Percentiles rank a stretch among this genome's conserved stretches.
phyloP scores from a whole-genome alignment of 2,888 invertebrate species.

The Aphodius sticticus region DNA sequence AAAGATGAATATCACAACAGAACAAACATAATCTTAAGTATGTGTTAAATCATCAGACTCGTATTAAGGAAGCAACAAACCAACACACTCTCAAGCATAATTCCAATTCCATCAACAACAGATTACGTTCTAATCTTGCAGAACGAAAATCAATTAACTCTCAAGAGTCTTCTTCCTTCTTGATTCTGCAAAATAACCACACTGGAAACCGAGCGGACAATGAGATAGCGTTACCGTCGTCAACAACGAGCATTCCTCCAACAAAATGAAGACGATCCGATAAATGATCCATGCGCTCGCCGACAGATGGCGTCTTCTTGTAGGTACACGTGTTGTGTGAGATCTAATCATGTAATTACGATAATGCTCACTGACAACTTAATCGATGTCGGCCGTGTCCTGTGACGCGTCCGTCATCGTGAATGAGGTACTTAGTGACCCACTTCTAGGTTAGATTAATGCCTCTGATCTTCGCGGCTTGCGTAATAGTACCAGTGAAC shows the following conservation, averaged over 20 bases:
- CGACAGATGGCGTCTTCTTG: neutral
- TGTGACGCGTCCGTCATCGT: neutral
- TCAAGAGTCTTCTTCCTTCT: neutral
- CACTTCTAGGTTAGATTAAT: neutral
- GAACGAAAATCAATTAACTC: too few species aligned
- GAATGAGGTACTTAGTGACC: neutral
- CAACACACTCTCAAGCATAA: too few species aligned
- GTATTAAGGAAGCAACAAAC: too few species aligned
- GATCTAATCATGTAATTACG: slow-evolving; percentile 4
- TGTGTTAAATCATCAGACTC: too few species aligned
- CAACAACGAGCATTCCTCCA: neutral
- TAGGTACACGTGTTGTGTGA: neutral
- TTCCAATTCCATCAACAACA: too few species aligned
- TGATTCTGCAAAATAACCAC: neutral
- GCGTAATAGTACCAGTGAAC: neutral
- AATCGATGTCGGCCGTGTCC: neutral
- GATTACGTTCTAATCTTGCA: too few species aligned
- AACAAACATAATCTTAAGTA: too few species aligned
- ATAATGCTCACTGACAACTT: slow-evolving; percentile 4
- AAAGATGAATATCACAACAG: too few species aligned
- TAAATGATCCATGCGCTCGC: neutral
- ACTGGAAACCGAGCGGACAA: neutral
- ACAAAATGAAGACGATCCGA: neutral
- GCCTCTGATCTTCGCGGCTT: neutral
- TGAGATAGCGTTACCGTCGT: neutral